Percentiles rank a stretch among this genome's conserved stretches.
Conservation (phyloP, 2,113 vertebrate species). For the Psilopogon haemacephalus region DNA sequence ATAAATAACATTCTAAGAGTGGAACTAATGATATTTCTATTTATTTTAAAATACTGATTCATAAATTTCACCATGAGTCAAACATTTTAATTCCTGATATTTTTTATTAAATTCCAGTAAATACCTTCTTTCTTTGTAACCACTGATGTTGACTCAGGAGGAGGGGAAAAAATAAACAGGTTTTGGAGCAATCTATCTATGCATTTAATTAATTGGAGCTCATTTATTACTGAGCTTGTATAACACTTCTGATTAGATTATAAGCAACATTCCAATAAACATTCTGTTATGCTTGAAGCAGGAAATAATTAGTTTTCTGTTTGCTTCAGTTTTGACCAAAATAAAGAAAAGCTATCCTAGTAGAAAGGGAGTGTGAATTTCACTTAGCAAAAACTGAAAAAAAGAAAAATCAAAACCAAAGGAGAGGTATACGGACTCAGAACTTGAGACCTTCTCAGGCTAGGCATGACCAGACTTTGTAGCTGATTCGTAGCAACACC, state of each 20-base stretch:
- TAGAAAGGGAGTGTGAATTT: conserved; percentile 1
- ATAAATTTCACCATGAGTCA: not conserved
- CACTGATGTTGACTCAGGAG: not conserved
- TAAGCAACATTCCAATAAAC: conserved; percentile 25
- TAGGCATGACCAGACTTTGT: not conserved
- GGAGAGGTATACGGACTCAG: not conserved
- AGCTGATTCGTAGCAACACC: not conserved
- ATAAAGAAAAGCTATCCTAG: conserved; percentile 1
- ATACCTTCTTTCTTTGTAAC: conserved; percentile 7
- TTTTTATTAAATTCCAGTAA: conserved; percentile 38
- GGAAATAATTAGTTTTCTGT: conserved; percentile 44
- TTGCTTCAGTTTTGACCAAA: conserved; percentile 31
- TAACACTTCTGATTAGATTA: conserved; percentile 49
- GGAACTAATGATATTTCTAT: not conserved
- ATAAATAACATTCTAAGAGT: not conserved
- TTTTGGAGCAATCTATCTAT: conserved; percentile 23
- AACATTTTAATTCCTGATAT: not conserved
- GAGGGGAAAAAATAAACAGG: not conserved
- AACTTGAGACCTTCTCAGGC: not conserved
- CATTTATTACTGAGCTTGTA: not conserved
- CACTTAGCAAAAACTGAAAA: not conserved
- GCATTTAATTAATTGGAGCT: conserved; percentile 50
- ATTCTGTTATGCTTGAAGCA: not conserved
- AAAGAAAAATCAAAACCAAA: not conserved
- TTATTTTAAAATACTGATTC: not conserved